Evolutionary conservation across 2,797 vertebrate species (phyloP).

Genomic region (Caiman crocodilus): DNA sequence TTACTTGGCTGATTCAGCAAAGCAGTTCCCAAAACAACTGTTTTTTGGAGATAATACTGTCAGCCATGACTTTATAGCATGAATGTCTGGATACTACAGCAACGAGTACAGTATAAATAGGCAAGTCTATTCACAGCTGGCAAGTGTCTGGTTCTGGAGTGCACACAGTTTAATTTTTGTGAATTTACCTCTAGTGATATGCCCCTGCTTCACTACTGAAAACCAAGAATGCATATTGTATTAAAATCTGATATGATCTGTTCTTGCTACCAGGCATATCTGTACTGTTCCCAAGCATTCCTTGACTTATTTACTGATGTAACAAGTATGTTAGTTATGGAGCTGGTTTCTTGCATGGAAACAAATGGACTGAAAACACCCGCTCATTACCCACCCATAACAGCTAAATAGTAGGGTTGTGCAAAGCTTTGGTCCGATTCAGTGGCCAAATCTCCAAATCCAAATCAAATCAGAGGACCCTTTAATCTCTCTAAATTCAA

Average conservation of each 20-base stretch:
- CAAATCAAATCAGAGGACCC: too few relatives aligned
- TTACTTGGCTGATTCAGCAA: neutral
- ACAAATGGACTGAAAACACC: neutral
- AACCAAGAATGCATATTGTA: neutral
- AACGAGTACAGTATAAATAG: neutral
- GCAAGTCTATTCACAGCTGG: neutral
- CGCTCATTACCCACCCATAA: neutral
- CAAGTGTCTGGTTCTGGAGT: neutral
- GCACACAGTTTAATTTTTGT: neutral
- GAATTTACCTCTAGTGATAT: neutral
- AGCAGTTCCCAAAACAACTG: neutral
- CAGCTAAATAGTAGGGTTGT: too few relatives aligned
- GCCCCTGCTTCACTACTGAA: neutral
- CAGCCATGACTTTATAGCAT: neutral
- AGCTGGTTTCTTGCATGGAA: too few relatives aligned
- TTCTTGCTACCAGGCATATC: neutral
- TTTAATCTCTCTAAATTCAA: too few relatives aligned
- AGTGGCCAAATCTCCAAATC: too few relatives aligned
- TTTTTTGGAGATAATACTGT: neutral
- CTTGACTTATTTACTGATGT: neutral
- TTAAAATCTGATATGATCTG: neutral
- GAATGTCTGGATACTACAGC: fast-evolving
- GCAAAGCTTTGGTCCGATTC: too few relatives aligned
- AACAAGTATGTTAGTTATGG: too few relatives aligned
- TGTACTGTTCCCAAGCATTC: neutral